These are phyloP conservation scores for Pygmarrhopalites habei DNA, from an alignment of 1,140 invertebrate genomes.

Conservation along the genomic window DNA sequence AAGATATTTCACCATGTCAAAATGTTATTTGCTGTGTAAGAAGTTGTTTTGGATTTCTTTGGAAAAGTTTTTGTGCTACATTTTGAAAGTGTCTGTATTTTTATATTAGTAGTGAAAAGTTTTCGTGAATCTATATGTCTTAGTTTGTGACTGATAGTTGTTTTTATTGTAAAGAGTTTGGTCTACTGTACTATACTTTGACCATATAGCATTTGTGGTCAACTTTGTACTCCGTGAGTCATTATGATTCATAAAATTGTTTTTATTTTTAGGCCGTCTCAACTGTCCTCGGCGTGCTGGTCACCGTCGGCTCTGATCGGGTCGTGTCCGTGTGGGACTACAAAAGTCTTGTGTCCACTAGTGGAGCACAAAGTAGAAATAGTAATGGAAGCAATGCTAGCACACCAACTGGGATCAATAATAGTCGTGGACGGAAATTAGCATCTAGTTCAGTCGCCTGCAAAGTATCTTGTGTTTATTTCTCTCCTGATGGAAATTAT, in stretches of 20 bases:
- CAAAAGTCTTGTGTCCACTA: slow-evolving; percentile 23
- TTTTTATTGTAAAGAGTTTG: too few relatives aligned
- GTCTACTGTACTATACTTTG: neutral
- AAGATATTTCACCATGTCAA: slow-evolving; percentile 38
- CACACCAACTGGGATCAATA: slow-evolving; percentile 32
- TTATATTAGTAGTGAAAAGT: too few relatives aligned
- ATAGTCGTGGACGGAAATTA: slow-evolving; percentile 31
- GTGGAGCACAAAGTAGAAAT: slow-evolving; percentile 23
- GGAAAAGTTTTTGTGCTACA: too few relatives aligned
- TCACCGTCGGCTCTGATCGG: slow-evolving; percentile 37
- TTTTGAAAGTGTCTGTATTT: too few relatives aligned
- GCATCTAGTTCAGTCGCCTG: slow-evolving; percentile 39
- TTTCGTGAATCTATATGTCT: too few relatives aligned
- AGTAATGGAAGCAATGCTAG: slow-evolving; percentile 23
- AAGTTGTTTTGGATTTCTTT: neutral
- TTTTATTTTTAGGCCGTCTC: slow-evolving; percentile 34
- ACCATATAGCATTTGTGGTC: too few relatives aligned
- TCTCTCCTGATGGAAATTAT: slow-evolving; percentile 67
- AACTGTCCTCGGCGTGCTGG: slow-evolving; percentile 30
- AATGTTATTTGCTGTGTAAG: slow-evolving; percentile 39
- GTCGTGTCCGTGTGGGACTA: slow-evolving; percentile 39
- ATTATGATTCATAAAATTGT: neutral
- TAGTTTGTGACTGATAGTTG: too few relatives aligned
- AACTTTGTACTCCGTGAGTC: too few relatives aligned
- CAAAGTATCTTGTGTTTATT: slow-evolving; percentile 57